These are phyloP conservation scores for Heliconius ismenius DNA, from an alignment of 2,888 invertebrate species.

Conservation along the genomic window DNA sequence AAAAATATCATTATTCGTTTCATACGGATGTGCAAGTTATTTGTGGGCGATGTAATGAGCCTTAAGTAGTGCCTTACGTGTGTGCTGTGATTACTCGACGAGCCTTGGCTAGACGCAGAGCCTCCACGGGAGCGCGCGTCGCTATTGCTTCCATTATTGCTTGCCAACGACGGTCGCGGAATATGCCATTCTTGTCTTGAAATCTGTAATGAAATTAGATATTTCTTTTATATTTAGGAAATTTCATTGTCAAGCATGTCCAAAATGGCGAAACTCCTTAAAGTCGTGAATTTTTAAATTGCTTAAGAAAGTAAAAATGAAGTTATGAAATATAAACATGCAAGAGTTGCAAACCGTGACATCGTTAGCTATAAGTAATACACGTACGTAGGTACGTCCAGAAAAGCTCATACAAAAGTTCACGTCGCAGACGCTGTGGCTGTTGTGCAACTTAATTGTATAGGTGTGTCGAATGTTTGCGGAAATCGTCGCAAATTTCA, in stretches of 20 bases:
- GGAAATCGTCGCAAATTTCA: conserved; percentile 17
- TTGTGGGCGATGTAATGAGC: conserved; percentile 28
- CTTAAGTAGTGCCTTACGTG: conserved; percentile 82
- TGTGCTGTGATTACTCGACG: conserved; percentile 88
- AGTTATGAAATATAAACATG: conserved; percentile 28
- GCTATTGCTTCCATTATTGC: conserved; percentile 65
- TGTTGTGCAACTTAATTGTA: conserved; percentile 30
- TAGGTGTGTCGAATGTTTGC: conserved; percentile 22
- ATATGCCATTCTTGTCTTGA: conserved; percentile 86
- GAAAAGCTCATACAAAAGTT: conserved; percentile 32
- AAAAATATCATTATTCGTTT: background rate
- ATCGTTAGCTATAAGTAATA: conserved; percentile 27
- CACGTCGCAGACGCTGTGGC: conserved; percentile 12
- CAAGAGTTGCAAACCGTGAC: conserved; percentile 32
- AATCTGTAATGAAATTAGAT: conserved; percentile 54
- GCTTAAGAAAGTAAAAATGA: conserved; percentile 30
- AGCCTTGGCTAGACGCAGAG: conserved; percentile 84
- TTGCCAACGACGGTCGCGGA: conserved; percentile 88
- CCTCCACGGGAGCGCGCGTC: conserved; percentile 77
- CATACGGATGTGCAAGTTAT: conserved; percentile 24
- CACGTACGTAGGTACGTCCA: conserved; percentile 7
- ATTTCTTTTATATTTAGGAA: background rate
- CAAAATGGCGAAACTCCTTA: background rate
- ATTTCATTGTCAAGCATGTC: conserved; percentile 12
- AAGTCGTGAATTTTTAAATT: conserved; percentile 26